phyloP scores from a whole-genome alignment of 64 coral and sea anemone species.

The Stichodactyla mertensii region DNA sequence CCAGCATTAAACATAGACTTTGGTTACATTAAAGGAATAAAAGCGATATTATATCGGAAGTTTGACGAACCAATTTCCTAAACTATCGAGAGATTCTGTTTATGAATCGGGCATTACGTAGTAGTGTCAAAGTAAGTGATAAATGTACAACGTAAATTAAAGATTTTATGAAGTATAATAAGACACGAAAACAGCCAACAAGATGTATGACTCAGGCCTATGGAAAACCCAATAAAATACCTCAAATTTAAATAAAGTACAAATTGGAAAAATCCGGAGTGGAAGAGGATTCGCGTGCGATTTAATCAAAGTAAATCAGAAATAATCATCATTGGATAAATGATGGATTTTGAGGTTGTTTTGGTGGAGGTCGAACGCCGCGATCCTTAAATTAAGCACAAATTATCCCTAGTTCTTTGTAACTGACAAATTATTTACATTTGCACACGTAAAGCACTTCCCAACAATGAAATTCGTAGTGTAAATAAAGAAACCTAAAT shows the following conservation, averaged over 20 bases:
- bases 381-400: neutral
- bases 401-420: slow-evolving; percentile 2
- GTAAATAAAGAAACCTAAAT: neutral
- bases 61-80: neutral
- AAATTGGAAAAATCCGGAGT: neutral
- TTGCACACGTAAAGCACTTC: neutral
- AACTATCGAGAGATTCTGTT: neutral
- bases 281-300: neutral
- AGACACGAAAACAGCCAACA: neutral
- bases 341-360: neutral
- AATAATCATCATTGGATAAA: neutral
- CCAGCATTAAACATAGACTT: neutral
- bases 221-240: neutral
- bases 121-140: neutral
- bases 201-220: neutral
- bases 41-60: neutral
- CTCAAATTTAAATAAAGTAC: neutral
- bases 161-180: slow-evolving; percentile 4
- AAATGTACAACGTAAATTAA: neutral
- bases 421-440: slow-evolving; percentile 18
- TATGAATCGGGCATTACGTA: neutral
- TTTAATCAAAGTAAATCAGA: neutral
- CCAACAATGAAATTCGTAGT: slow-evolving; percentile 18
- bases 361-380: neutral
- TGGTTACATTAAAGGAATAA: neutral